Evolutionary conservation across 2,797 vertebrate species (phyloP).

Genomic region (Remorina albescens): DNA sequence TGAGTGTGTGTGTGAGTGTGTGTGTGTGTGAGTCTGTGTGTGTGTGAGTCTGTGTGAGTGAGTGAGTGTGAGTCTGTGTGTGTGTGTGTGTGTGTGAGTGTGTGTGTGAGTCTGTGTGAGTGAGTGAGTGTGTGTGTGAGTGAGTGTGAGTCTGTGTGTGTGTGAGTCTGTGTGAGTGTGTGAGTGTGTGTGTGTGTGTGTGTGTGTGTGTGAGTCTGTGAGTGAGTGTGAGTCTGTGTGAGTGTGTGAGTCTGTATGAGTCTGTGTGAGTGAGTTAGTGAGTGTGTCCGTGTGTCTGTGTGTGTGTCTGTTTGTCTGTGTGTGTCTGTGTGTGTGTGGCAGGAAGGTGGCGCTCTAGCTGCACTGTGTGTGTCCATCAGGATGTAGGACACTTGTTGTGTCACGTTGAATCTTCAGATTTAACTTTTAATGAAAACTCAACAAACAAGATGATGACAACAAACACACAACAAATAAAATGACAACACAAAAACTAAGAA

Average conservation of each 20-base stretch:
- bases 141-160: no score
- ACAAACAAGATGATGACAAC: no score
- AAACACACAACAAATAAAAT: no score
- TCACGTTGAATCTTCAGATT: neutral
- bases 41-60: neutral
- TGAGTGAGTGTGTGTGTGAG: neutral
- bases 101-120: neutral
- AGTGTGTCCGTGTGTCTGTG: neutral
- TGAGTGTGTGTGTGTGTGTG: neutral
- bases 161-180: conserved; percentile 3
- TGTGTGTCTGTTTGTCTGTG: neutral
- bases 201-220: neutral
- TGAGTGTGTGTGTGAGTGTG: neutral
- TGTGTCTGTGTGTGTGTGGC: conserved; percentile 30
- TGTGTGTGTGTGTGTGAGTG: conserved; percentile 2
- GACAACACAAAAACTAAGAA: no score
- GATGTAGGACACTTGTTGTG: neutral
- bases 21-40: conserved; percentile 1
- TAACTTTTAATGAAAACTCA: no score
- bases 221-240: no score
- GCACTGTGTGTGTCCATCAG: conserved; percentile 35
- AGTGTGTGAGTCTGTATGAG: neutral
- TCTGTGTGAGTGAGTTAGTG: neutral
- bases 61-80: no score
- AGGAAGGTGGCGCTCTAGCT: conserved; percentile 82